These are phyloP conservation scores for Heliconius sara DNA, from an alignment of 2,888 invertebrate species.

Conservation along the genomic window DNA sequence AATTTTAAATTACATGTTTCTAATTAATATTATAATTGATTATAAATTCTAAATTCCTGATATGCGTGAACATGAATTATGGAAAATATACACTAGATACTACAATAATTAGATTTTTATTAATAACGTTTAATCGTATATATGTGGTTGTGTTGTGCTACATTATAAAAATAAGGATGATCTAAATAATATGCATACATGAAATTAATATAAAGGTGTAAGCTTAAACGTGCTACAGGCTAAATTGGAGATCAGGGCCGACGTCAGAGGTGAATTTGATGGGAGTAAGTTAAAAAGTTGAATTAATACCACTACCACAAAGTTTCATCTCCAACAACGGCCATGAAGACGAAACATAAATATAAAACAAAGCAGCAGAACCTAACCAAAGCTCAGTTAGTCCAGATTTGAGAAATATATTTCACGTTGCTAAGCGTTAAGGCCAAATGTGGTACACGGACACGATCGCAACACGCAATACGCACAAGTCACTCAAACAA, in stretches of 20 bases:
- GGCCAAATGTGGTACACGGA: slow-evolving; percentile 80
- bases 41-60: slow-evolving; percentile 40
- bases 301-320: background rate
- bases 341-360: slow-evolving; percentile 11
- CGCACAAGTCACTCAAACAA: slow-evolving; percentile 80
- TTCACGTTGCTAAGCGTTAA: slow-evolving; percentile 79
- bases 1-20: slow-evolving; percentile 40
- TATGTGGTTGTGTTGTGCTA: slow-evolving; percentile 6
- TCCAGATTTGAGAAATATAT: slow-evolving; percentile 84
- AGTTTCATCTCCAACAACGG: background rate
- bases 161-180: background rate
- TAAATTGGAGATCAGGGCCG: background rate
- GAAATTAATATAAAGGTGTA: slow-evolving; percentile 6
- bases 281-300: too few species aligned
- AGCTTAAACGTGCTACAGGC: slow-evolving; percentile 10
- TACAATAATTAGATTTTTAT: slow-evolving; percentile 35
- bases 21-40: slow-evolving; percentile 41
- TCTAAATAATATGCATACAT: slow-evolving; percentile 7
- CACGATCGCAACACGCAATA: slow-evolving; percentile 71
- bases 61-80: slow-evolving; percentile 42
- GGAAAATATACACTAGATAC: slow-evolving; percentile 40
- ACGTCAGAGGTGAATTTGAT: background rate
- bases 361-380: slow-evolving; percentile 45
- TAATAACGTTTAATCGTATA: slow-evolving; percentile 15
- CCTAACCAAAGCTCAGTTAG: slow-evolving; percentile 75